phyloP scores from a whole-genome alignment of 2,113 vertebrate genomes.

The Rhinoptilus africanus region DNA sequence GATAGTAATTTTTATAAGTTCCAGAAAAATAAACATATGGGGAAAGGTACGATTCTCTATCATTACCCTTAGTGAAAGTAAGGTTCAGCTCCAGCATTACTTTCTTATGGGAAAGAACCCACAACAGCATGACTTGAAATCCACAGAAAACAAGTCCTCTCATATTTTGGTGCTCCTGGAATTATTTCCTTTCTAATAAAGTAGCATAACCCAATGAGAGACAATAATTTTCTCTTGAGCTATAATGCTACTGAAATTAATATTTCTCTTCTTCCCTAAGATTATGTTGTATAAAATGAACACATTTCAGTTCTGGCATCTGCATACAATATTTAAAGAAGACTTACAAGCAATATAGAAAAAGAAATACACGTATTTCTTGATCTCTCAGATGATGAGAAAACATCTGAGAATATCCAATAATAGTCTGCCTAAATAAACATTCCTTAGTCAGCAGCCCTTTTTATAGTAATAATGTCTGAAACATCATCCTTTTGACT shows the following conservation, averaged over 20 bases:
- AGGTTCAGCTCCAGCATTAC: background rate
- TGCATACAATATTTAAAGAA: background rate
- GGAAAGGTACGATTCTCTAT: background rate
- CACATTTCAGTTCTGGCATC: background rate
- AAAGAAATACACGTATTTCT: background rate
- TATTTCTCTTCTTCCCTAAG: background rate
- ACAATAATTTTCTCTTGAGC: background rate
- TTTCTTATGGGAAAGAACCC: background rate
- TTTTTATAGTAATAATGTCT: background rate
- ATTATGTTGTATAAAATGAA: background rate
- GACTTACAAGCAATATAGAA: background rate
- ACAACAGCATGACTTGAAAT: background rate
- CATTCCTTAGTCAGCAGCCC: background rate
- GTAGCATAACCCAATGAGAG: background rate
- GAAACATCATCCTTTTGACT: background rate
- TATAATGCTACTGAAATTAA: background rate
- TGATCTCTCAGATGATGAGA: background rate
- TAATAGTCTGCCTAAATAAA: background rate
- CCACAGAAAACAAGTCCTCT: background rate
- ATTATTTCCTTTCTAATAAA: background rate
- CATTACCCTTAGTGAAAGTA: background rate
- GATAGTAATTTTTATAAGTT: background rate
- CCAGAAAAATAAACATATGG: background rate
- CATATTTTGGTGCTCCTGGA: background rate
- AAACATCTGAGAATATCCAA: background rate